These are phyloP conservation scores for Psammodynastes pulverulentus DNA, from an alignment of 2,113 vertebrate species.

Conservation along the genomic window DNA sequence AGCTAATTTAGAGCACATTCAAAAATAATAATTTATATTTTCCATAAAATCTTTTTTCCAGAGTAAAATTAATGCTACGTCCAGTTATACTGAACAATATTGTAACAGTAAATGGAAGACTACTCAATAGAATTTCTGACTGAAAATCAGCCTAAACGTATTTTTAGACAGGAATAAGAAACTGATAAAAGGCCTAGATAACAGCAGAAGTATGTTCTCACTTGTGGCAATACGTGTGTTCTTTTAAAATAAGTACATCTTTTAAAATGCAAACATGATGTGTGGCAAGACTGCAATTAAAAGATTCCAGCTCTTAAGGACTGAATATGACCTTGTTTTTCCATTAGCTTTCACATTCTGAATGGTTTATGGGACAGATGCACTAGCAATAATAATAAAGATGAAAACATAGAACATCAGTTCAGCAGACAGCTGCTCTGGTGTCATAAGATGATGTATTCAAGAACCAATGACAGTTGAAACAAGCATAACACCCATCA, in stretches of 20 bases:
- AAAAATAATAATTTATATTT: constrained; percentile 40
- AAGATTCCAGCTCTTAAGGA: not conserved
- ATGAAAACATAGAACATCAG: not conserved
- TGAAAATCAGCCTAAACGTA: constrained; percentile 11
- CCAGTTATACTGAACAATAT: constrained; percentile 25
- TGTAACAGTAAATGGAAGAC: constrained; percentile 26
- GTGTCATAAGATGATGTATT: not conserved
- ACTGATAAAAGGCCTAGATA: not conserved
- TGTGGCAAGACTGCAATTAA: constrained; percentile 6
- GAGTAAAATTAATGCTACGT: constrained; percentile 19
- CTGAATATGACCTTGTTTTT: not conserved
- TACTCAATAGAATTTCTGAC: constrained; percentile 26
- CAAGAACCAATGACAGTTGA: not conserved
- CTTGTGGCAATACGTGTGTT: constrained; percentile 19
- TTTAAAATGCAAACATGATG: not conserved
- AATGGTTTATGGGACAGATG: rapidly evolving
- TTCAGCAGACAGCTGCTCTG: not conserved
- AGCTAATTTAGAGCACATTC: constrained; percentile 46
- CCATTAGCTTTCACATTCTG: not conserved
- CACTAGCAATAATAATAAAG: not conserved
- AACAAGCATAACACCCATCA: not conserved
- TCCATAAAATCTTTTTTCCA: constrained; percentile 33
- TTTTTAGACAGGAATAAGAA: constrained; percentile 13
- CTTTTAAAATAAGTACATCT: constrained; percentile 19
- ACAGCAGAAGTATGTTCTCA: not conserved